phyloP scores from a whole-genome alignment of 2,888 invertebrate genomes.

The Cheilosia impressa region DNA sequence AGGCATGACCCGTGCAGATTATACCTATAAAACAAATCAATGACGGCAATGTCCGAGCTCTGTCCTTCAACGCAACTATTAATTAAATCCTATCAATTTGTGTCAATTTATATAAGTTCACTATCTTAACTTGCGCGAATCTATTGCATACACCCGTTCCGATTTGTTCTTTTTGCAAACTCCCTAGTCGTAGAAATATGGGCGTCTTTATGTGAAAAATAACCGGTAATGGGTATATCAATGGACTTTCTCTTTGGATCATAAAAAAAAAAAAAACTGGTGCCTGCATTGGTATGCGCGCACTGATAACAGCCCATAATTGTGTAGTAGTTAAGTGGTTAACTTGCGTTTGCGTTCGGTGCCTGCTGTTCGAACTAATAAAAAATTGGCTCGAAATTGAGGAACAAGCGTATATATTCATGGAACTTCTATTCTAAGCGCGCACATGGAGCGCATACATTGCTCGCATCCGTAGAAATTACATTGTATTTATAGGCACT shows the following conservation, averaged over 20 bases:
- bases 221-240: background rate
- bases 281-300: constrained; percentile 23
- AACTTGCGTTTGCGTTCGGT: constrained; percentile 2
- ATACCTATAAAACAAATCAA: constrained; percentile 24
- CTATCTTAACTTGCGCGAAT: constrained; percentile 32
- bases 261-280: constrained; percentile 21
- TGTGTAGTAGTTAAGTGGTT: constrained; percentile 33
- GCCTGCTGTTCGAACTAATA: constrained; percentile 31
- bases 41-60: constrained; percentile 17
- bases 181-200: background rate
- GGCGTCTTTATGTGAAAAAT: background rate
- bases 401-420: background rate
- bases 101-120: constrained; percentile 36
- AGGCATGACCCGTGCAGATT: background rate
- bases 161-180: background rate
- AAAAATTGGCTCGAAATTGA: constrained; percentile 22
- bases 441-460: constrained; percentile 61
- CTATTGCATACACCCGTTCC: constrained; percentile 4
- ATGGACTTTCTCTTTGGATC: constrained; percentile 31
- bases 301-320: constrained; percentile 13
- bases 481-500: constrained; percentile 10
- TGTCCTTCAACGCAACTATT: constrained; percentile 23
- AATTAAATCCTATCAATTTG: constrained; percentile 64
- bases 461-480: constrained; percentile 57
- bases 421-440: constrained; percentile 33